Evolutionary conservation across 2,888 invertebrate genomes (phyloP).

Genomic region (Latheticus oryzae): DNA sequence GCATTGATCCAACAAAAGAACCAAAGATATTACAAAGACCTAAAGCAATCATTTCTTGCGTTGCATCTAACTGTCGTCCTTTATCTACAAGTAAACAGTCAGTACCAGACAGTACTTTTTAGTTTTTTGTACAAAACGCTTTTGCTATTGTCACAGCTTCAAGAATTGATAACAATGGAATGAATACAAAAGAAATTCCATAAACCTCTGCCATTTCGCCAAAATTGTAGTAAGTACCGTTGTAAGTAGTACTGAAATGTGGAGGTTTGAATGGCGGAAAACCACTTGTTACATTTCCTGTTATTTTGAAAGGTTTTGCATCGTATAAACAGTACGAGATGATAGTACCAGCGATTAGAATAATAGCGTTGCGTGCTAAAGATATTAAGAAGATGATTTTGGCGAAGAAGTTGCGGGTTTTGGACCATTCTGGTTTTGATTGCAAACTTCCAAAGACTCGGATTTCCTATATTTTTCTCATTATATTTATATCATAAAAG

Average conservation of each 20-base stretch:
- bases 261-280: conserved; percentile 75
- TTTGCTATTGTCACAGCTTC: conserved; percentile 88
- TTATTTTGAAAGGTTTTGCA: conserved; percentile 74
- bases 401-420: conserved; percentile 62
- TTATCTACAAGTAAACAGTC: conserved; percentile 72
- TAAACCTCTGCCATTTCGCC: conserved; percentile 73
- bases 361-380: conserved; percentile 83
- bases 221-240: conserved; percentile 68
- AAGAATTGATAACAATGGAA: conserved; percentile 80
- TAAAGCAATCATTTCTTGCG: conserved; percentile 84
- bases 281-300: conserved; percentile 75
- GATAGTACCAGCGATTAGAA: conserved; percentile 76
- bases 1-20: conserved; percentile 88
- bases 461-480: no score
- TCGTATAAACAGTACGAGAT: conserved; percentile 71
- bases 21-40: conserved; percentile 84
- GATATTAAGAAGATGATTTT: conserved; percentile 73
- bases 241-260: conserved; percentile 74
- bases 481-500: no score
- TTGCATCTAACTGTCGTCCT: conserved; percentile 79
- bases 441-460: conserved; percentile 51
- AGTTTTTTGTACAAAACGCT: conserved; percentile 80
- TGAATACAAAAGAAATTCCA: conserved; percentile 76
- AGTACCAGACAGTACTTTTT: no score
- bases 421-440: conserved; percentile 61